Base-by-base conservation (phyloP, 2,888 invertebrate genomes). In the Mermis nigrescens region DNA sequence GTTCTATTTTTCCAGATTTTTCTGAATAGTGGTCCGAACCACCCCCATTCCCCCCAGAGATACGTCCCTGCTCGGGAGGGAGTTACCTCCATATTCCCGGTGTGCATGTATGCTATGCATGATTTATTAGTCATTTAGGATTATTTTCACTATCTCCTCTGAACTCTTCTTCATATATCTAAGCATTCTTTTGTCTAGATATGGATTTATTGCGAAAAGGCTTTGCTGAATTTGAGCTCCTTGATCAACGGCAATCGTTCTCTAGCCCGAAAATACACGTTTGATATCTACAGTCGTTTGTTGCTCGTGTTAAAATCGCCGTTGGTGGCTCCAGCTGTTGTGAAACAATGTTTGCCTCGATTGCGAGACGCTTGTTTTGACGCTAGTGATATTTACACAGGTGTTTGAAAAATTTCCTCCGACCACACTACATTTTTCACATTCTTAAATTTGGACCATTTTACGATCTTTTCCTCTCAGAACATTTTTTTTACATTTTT, bases 241-340 rank as follows among this genome's bases (percentile, higher is more conserved):
- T 46, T 60, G 59, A 7, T 60, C 2, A 19, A 19, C 4, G 48
- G 58, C 19, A 46, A 38, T 19, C 59, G 24, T 22, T 24, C 27
- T 27, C 7, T 2, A 7, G n/a, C 24, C 22, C 29, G 38, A 19
- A 2, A 19, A 12, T 26, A 24, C 7, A n/a, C 57, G 31, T 1
- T 31, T 22, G 27, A 57, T 15, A 7, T 60, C 19, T 27, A n/a
- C 27, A 3, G 19, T 26, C 28, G 29, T 31, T 27, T 59, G 3
- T 24, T 46, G 22, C 56, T 56, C 7, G 29, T 60, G 45, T 55
- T 60, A 26, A 22, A 38, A 32, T 60, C 55, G 2, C 32, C 60
- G 31, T 27, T 60, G 60, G 51, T 29, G 15, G 60, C 60, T 46
- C 22, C 27, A 24, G 2, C 19, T 27, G 52, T 27, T 15, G 38